Evolutionary conservation across 2,888 invertebrate species (phyloP), one percentile per base, ranked within the genome.

Genomic region (Thelaira solivaga): DNA sequence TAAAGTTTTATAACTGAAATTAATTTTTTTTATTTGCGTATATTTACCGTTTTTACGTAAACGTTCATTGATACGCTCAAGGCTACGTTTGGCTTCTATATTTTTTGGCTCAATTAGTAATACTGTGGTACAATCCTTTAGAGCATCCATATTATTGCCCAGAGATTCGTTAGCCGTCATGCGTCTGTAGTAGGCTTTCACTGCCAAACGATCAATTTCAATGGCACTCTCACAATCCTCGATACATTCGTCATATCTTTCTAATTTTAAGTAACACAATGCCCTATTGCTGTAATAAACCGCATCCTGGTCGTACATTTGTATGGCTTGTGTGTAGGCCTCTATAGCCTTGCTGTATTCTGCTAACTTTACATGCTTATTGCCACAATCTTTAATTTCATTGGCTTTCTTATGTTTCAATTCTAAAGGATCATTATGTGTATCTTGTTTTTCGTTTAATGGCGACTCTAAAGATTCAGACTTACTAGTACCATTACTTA

Each of bases 271-370:
- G 80, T 94, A 92, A 83, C 97, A 97, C 64, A 97, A 91, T 1
- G 96, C 97, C 82, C 98, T 91, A 88, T 98, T 98, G 0, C 96
- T 95, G 84, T 92, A 96, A 85, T 94, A 95, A 11, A 95, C 91
- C 2, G 97, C 92, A 87, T 96, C 93, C 86, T 92, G 92, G 7
- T 93, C 91, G 83, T 95, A 95, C 69, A 94, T 88, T 74, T 94
- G 93, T 39, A 99, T 97, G 0, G 98, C 98, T 85, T 94, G 92
- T 43, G 93, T 93, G 87, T 99, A 99, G 86, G 94, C 95, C 5
- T 92, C 89, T 72, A 97, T 93, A 0, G 99, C 99, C 81, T 95
- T 93, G 22, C 93, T 92, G 92, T 95, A 99, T 84, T 96, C 93
- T 82, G 94, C 91, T 34, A 90, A 87, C 84, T 93, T 94, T 18